Percentiles rank a stretch among this genome's conserved stretches.
Conservation (phyloP, 1,140 invertebrate species). For the Bombus sibiricus region DNA sequence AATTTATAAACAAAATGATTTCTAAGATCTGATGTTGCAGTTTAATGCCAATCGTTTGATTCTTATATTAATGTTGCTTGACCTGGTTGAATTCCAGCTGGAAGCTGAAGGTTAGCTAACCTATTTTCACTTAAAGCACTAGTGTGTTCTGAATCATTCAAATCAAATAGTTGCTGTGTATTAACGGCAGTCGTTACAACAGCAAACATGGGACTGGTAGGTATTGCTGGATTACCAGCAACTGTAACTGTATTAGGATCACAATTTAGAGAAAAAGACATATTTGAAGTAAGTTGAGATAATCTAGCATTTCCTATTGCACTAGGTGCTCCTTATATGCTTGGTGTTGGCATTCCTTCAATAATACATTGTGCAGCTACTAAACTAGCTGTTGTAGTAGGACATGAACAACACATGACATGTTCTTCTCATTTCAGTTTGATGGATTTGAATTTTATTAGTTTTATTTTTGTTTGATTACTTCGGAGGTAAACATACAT, state of each 20-base stretch:
- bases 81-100: conserved; percentile 84
- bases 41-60: conserved; percentile 98
- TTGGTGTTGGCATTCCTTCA: conserved; percentile 78
- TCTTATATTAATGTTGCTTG: conserved; percentile 90
- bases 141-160: conserved; percentile 77
- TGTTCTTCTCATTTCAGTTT: conserved; percentile 89
- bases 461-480: conserved; percentile 93
- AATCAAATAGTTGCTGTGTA: conserved; percentile 80
- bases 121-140: conserved; percentile 74
- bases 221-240: conserved; percentile 71
- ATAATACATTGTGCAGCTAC: conserved; percentile 75
- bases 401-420: conserved; percentile 90
- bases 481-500: conserved; percentile 98
- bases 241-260: conserved; percentile 81
- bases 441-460: conserved; percentile 82
- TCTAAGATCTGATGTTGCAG: conserved; percentile 97
- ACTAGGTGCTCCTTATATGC: conserved; percentile 80
- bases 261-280: conserved; percentile 84
- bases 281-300: conserved; percentile 84
- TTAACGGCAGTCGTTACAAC: conserved; percentile 78
- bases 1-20: conserved; percentile 99
- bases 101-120: conserved; percentile 83
- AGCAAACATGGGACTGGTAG: conserved; percentile 74
- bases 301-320: conserved; percentile 79
- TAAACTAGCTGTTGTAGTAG: conserved; percentile 83